These are phyloP conservation scores for Tenebrio molitor DNA, from an alignment of 1,140 invertebrate species.

Conservation along the genomic window DNA sequence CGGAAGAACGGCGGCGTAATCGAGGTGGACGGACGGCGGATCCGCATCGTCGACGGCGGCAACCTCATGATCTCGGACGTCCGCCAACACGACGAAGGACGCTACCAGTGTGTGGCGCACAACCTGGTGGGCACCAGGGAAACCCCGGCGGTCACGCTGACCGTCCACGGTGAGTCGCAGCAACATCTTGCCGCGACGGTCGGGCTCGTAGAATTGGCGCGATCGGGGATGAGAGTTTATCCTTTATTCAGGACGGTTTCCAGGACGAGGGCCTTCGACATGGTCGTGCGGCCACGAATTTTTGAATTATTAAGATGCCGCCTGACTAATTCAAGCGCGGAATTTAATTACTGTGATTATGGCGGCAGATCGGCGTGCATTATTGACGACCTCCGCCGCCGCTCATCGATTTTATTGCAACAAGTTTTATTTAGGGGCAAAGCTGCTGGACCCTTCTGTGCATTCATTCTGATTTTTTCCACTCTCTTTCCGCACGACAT, in stretches of 20 bases:
- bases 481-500: no score
- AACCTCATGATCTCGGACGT: slow-evolving; percentile 89
- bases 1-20: slow-evolving; percentile 78
- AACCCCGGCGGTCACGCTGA: slow-evolving; percentile 80
- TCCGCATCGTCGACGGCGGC: slow-evolving; percentile 78
- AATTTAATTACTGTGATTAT: slow-evolving; percentile 41
- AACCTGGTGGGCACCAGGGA: slow-evolving; percentile 89
- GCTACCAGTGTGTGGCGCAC: slow-evolving; percentile 88
- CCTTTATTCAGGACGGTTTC: slow-evolving; percentile 11
- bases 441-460: no score
- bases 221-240: background rate
- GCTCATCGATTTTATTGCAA: background rate
- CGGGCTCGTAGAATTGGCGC: background rate
- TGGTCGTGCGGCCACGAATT: slow-evolving; percentile 11
- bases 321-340: slow-evolving; percentile 22
- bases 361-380: slow-evolving; percentile 2
- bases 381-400: slow-evolving; percentile 5
- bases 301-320: slow-evolving; percentile 16
- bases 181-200: no score
- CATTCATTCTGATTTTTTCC: no score
- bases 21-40: slow-evolving; percentile 66
- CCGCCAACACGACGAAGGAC: slow-evolving; percentile 84
- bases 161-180: slow-evolving; percentile 80
- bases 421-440: background rate
- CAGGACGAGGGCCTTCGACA: slow-evolving; percentile 17